Evolutionary conservation across 2,797 vertebrate genomes (phyloP).

Genomic region (Synanceia verrucosa): DNA sequence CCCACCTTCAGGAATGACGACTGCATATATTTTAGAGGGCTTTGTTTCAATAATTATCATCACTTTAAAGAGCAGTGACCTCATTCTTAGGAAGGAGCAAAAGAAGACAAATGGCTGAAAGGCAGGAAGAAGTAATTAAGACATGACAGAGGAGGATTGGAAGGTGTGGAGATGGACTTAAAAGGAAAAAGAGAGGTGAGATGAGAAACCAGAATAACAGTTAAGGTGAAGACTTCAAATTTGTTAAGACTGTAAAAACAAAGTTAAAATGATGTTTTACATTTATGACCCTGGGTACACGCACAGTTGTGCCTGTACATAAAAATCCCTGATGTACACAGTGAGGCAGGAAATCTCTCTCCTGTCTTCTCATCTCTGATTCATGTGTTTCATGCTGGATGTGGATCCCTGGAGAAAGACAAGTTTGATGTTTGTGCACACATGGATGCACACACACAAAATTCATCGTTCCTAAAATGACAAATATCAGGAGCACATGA

Average conservation of each 20-base stretch:
- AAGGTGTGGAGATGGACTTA: not conserved
- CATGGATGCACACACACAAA: not conserved
- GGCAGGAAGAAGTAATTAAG: conserved; percentile 20
- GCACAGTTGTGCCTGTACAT: conserved; percentile 20
- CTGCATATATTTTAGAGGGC: conserved; percentile 43
- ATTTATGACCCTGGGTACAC: not conserved
- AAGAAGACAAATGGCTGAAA: not conserved
- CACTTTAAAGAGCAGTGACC: conserved; percentile 41
- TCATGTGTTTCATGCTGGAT: not conserved
- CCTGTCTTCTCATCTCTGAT: not conserved
- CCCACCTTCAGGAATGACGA: conserved; percentile 43
- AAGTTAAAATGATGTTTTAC: conserved; percentile 1
- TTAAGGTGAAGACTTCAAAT: not conserved
- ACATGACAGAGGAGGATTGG: not conserved
- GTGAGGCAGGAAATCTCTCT: not conserved
- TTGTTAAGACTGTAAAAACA: conserved; percentile 26
- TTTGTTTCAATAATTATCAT: conserved; percentile 48
- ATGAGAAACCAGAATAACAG: not conserved
- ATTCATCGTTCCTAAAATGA: not conserved
- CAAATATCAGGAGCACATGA: not conserved
- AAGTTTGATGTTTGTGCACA: not conserved
- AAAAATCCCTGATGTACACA: conserved; percentile 1
- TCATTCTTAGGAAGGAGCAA: conserved; percentile 35
- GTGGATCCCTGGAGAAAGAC: not conserved
- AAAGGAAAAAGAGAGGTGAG: not conserved